Evolutionary conservation across 2,888 invertebrate species (phyloP).

Genomic region (Perizoma affinitatum): DNA sequence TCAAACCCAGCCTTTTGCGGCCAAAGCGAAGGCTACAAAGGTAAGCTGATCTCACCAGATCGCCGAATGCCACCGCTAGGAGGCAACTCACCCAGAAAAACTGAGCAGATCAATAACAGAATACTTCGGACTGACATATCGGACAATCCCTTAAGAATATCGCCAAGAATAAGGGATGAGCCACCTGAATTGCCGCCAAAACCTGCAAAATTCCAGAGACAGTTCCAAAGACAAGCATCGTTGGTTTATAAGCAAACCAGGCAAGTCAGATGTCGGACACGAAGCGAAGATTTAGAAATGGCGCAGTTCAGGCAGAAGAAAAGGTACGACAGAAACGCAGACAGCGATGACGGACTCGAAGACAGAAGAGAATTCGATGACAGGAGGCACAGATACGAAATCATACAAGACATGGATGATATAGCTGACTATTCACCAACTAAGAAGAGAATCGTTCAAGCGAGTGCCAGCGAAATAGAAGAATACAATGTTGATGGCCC

Average conservation of each 20-base stretch:
- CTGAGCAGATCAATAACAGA: conserved; percentile 59
- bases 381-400: conserved; percentile 80
- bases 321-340: conserved; percentile 60
- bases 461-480: conserved; percentile 70
- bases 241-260: conserved; percentile 81
- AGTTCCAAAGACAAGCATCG: conserved; percentile 72
- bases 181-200: conserved; percentile 77
- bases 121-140: conserved; percentile 77
- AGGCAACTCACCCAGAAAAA: conserved; percentile 75
- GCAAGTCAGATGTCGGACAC: conserved; percentile 60
- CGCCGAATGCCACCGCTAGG: conserved; percentile 73
- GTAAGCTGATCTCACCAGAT: conserved; percentile 61
- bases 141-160: conserved; percentile 74
- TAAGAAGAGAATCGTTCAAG: conserved; percentile 77
- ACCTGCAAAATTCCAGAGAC: conserved; percentile 68
- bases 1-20: conserved; percentile 92
- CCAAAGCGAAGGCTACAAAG: conserved; percentile 87
- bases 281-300: conserved; percentile 79
- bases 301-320: conserved; percentile 65
- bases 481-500: conserved; percentile 84
- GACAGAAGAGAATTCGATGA: conserved; percentile 62
- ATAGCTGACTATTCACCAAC: conserved; percentile 74
- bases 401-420: conserved; percentile 78
- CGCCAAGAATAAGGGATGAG: conserved; percentile 58
- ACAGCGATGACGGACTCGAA: conserved; percentile 69